Base-by-base conservation (phyloP, 2,113 vertebrate species). In the Antennarius striatus region DNA sequence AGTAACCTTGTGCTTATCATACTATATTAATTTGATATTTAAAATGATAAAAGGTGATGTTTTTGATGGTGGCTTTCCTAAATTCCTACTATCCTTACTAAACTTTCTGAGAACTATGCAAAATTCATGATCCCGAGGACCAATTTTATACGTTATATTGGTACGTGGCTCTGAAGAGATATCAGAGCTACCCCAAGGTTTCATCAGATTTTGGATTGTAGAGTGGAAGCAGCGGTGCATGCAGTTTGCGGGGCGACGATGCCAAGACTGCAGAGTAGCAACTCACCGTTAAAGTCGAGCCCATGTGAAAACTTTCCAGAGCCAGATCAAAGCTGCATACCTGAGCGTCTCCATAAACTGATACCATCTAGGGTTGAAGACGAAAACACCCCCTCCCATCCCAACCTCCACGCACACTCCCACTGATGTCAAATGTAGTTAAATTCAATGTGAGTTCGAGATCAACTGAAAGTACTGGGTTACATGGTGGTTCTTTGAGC, bases 311-410 rank as follows among this genome's bases (percentile, higher is more conserved):
- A 84, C 13, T 75, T 86, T 89, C 85, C 76, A 72, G 66, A 67
- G 75, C 55, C 72, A 67, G 81, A 88, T 91, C 84, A 91, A 86
- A 86, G 87, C 76, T 46, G 80, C 84, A 90, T 89, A 88, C 76
- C 87, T 81, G 83, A 79, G 83, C 79, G 6, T 70, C 75, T 77
- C 84, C 73, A 81, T 87, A 78, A 56, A 54, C 61, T 68, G 87
- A 89, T 88, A 79, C 68, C 85, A 85, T 87, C 83, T 84, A 8
- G 43, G 57, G 72, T 50, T 5, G 52, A 70, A 68, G 69, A 68
- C 10, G 4, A 75, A 86, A 82, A 80, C 68, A 77, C 80, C 90
- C 80, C 49, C 71, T 59, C 22, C 22, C 22, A 22, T 22, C 22
- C 22, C 22, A 22, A 22, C 22, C 22, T 22, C 22, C 22, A 22